A percentile compares a stretch with the other conserved stretches of the same genome.
These are phyloP conservation scores for Chrysolina haemoptera DNA, from an alignment of 2,888 invertebrate genomes.

Conservation along the genomic window DNA sequence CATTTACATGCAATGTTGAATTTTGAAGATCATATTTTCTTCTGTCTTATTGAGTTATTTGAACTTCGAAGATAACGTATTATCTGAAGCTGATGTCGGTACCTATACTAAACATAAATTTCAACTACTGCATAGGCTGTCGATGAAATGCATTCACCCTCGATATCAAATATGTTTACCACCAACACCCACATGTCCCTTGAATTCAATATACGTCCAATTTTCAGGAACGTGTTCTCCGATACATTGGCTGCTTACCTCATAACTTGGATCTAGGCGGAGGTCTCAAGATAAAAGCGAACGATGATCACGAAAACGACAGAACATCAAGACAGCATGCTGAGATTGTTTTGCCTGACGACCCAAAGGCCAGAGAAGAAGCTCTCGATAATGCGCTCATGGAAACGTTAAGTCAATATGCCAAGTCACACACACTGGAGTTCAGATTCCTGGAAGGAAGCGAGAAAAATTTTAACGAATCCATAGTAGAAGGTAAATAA, in stretches of 20 bases:
- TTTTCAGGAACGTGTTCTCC: constrained; percentile 79
- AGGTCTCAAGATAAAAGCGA: constrained; percentile 75
- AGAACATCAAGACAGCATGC: constrained; percentile 57
- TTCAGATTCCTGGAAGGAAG: constrained; percentile 84
- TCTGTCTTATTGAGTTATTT: too few species aligned
- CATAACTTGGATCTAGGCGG: constrained; percentile 76
- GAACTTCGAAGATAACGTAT: too few species aligned
- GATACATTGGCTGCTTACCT: constrained; percentile 78
- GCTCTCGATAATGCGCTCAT: constrained; percentile 82
- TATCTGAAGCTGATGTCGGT: too few species aligned
- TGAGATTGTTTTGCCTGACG: constrained; percentile 71
- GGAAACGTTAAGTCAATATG: constrained; percentile 82
- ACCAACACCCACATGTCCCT: neutral
- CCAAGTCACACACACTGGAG: constrained; percentile 85
- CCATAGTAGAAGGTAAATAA: constrained; percentile 83
- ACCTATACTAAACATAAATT: too few species aligned
- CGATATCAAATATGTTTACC: too few species aligned
- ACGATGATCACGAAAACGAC: constrained; percentile 56
- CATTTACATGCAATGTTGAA: too few species aligned
- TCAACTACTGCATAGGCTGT: too few species aligned
- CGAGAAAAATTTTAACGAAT: constrained; percentile 81
- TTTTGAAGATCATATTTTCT: too few species aligned
- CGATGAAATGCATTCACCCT: too few species aligned
- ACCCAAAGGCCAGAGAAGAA: constrained; percentile 80
- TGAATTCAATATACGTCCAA: constrained; percentile 29